Evolutionary conservation across 2,797 vertebrate species (phyloP).

Genomic region (Synaphobranchus kaupii): DNA sequence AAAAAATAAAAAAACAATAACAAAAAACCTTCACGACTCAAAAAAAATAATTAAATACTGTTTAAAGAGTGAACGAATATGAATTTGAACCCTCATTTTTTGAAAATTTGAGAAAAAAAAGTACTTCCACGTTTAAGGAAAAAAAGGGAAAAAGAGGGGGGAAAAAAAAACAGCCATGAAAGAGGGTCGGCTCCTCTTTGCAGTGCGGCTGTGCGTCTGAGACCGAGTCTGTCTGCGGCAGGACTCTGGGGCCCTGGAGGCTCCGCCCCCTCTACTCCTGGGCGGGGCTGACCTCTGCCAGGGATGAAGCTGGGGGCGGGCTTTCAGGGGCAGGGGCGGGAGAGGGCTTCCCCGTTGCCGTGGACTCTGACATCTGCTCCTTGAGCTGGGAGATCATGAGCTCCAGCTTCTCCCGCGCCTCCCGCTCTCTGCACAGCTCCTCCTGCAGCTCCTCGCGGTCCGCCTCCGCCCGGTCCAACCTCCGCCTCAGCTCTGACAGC

Average conservation of each 20-base stretch:
- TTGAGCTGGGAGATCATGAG: constrained; percentile 82
- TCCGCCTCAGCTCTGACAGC: constrained; percentile 87
- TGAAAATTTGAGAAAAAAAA: constrained; percentile 63
- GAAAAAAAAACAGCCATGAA: constrained; percentile 37
- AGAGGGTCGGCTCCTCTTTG: constrained; percentile 42
- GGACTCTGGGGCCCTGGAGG: constrained; percentile 20
- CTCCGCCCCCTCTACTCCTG: constrained; percentile 61
- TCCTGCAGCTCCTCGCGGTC: constrained; percentile 89
- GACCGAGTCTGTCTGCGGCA: constrained; percentile 44
- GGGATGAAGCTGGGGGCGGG: constrained; percentile 26
- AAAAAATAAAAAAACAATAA: constrained; percentile 79
- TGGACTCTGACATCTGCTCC: constrained; percentile 70
- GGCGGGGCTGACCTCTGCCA: constrained; percentile 40
- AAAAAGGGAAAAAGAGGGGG: constrained; percentile 8
- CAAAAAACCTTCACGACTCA: constrained; percentile 71
- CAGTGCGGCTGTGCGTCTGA: constrained; percentile 51
- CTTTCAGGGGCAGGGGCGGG: not conserved
- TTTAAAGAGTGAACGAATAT: constrained; percentile 57
- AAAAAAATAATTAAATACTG: constrained; percentile 72
- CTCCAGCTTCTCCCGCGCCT: constrained; percentile 82
- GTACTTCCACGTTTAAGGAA: not conserved
- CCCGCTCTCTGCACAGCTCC: constrained; percentile 79
- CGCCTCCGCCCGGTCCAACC: constrained; percentile 87
- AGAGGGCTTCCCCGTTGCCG: not conserved
- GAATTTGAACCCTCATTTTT: constrained; percentile 65